Conservation (phyloP, 2,888 invertebrate genomes). For the Tenthredo livida region DNA sequence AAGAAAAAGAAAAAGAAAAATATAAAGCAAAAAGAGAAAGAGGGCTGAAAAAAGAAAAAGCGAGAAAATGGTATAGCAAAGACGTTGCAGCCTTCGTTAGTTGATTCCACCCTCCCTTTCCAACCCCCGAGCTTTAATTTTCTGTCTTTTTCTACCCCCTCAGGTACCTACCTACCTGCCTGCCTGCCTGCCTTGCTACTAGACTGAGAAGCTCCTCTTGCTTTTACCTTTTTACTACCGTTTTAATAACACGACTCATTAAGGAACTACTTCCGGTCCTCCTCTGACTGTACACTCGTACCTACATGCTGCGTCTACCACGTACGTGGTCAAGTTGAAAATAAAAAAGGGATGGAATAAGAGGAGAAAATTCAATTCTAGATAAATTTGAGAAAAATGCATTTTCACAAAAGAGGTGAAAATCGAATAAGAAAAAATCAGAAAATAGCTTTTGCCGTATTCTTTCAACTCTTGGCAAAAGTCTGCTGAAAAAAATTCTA, state of each 20-base stretch:
- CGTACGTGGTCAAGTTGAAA: constrained; percentile 15
- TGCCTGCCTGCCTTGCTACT: not conserved
- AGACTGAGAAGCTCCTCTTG: constrained; percentile 10
- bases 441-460: not conserved
- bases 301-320: not conserved
- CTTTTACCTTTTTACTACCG: constrained; percentile 39
- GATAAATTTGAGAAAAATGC: not conserved
- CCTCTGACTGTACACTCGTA: not conserved
- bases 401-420: not conserved
- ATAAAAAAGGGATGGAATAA: not conserved
- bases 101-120: constrained; percentile 18
- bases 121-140: constrained; percentile 16
- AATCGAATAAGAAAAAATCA: not conserved
- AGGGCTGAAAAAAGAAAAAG: constrained; percentile 2
- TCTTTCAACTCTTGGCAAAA: not conserved
- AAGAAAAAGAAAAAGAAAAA: not conserved
- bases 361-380: not conserved
- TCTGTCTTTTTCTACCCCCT: constrained; percentile 1
- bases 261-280: constrained; percentile 48
- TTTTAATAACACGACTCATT: constrained; percentile 55
- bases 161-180: not conserved
- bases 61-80: not conserved
- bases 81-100: constrained; percentile 52
- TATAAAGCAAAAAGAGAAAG: not conserved
- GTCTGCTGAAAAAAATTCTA: no score